Evolutionary conservation across 2,113 vertebrate species (phyloP).

Genomic region (Perca fluviatilis): DNA sequence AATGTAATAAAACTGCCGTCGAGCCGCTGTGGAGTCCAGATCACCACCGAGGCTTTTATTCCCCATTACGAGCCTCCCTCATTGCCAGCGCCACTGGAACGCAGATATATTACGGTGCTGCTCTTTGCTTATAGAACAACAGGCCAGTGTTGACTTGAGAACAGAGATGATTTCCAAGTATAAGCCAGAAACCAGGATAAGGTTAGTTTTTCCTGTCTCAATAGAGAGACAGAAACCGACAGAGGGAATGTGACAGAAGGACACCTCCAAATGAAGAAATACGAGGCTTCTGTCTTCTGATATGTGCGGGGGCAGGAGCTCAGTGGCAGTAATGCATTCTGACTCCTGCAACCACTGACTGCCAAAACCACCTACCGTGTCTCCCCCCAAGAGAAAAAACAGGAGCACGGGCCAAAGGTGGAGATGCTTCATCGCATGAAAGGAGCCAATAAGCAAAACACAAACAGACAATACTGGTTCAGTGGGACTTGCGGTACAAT

Average conservation of each 20-base stretch:
- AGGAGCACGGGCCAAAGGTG: not conserved
- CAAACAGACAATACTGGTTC: constrained; percentile 20
- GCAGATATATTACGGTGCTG: constrained; percentile 23
- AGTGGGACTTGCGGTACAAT: not conserved
- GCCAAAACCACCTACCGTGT: constrained; percentile 55
- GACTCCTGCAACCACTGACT: constrained; percentile 42
- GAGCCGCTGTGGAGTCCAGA: constrained; percentile 22
- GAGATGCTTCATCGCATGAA: not conserved
- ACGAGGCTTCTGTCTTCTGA: not conserved
- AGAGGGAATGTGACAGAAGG: constrained; percentile 7
- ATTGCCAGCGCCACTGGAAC: constrained; percentile 33
- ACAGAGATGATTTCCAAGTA: constrained; percentile 29
- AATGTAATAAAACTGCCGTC: constrained; percentile 39
- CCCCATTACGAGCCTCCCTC: constrained; percentile 44
- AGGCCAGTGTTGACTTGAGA: constrained; percentile 34
- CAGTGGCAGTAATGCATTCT: constrained; percentile 48
- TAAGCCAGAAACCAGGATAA: constrained; percentile 24
- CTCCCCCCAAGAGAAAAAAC: constrained; percentile 1
- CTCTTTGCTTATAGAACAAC: constrained; percentile 45
- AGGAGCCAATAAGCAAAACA: constrained; percentile 30
- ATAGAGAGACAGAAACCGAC: not conserved
- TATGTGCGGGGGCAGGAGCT: constrained; percentile 16
- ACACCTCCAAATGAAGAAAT: constrained; percentile 28
- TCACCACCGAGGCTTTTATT: constrained; percentile 48
- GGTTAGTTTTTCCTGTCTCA: constrained; percentile 13